Percentiles rank a stretch among this genome's conserved stretches.
phyloP scores from a whole-genome alignment of 2,797 vertebrate genomes.

The Gambelia wislizenii region DNA sequence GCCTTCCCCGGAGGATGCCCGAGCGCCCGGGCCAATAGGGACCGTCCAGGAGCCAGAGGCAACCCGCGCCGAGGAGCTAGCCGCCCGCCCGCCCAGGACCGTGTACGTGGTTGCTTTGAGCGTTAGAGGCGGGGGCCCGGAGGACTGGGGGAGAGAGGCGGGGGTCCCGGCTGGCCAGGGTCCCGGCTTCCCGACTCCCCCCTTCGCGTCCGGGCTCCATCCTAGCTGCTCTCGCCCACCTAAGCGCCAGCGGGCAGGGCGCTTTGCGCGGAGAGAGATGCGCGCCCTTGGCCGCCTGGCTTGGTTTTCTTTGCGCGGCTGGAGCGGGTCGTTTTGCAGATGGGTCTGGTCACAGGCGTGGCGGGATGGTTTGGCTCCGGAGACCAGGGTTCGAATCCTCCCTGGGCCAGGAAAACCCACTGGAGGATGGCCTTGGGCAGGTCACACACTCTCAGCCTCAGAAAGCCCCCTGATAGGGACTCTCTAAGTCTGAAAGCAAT shows the following conservation, averaged over 20 bases:
- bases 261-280: background rate
- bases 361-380: too few species aligned
- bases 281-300: too few species aligned
- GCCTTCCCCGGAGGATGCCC: background rate
- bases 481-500: too few species aligned
- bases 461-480: too few species aligned
- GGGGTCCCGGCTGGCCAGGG: background rate
- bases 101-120: conserved; percentile 5
- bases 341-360: accelerated
- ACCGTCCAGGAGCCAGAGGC: background rate
- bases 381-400: too few species aligned
- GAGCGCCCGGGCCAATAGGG: background rate
- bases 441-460: too few species aligned
- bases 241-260: too few species aligned
- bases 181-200: accelerated
- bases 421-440: too few species aligned
- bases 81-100: too few species aligned
- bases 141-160: background rate
- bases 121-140: background rate
- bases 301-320: background rate
- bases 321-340: background rate
- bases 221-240: background rate
- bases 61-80: too few species aligned
- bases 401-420: too few species aligned
- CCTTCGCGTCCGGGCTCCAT: background rate